Evolutionary conservation across 2,113 vertebrate species (phyloP), one percentile per base, ranked within the genome.

Genomic region (Ivindomyrus marchei): DNA sequence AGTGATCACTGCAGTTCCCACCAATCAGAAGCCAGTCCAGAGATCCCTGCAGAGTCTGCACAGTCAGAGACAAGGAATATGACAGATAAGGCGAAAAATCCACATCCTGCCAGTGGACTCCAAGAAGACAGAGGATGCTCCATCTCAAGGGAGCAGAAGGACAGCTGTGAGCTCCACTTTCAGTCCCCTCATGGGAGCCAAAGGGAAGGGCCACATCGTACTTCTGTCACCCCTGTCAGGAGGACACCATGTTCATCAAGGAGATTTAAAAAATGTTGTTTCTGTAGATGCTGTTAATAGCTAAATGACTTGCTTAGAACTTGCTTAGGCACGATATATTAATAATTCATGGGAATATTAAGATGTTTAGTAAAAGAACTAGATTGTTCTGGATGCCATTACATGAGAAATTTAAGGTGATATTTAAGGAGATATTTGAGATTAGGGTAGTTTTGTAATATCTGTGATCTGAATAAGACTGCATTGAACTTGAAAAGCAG

Each of bases 281-380:
- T 56, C 21, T 87, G 50, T 53, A 4, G 15, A 11, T 21, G 15
- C 27, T 31, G 47, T 80, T 49, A 2, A 27, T 11, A 27, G 45
- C 13, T 52, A 19, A 89, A n/a, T 27, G n/a, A 89, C 45, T 53
- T 46, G 24, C 17, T 80, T 83, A 52, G 70, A 66, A 31, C n/a
- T 27, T 89, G 42, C 27, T 89, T 83, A 31, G 31, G n/a, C 7
- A 49, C 49, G 19, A 50, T 19, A 17, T 36, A 53, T 27, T 87
- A 56, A 87, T 87, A 39, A 87, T 87, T 5, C 31, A 36, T 89
- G 27, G 21, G 70, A 89, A 89, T 89, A 47, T 80, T 52, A 66
- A 27, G 58, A 10, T 27, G 39, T 46, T 88, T 24, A 6, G 15
- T 31, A 31, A 53, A 39, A 50, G 15, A 11, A 31, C 70, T 36